These are phyloP conservation scores for Campylorhamphus procurvoides DNA, from an alignment of 2,113 vertebrate genomes.

Conservation along the genomic window DNA sequence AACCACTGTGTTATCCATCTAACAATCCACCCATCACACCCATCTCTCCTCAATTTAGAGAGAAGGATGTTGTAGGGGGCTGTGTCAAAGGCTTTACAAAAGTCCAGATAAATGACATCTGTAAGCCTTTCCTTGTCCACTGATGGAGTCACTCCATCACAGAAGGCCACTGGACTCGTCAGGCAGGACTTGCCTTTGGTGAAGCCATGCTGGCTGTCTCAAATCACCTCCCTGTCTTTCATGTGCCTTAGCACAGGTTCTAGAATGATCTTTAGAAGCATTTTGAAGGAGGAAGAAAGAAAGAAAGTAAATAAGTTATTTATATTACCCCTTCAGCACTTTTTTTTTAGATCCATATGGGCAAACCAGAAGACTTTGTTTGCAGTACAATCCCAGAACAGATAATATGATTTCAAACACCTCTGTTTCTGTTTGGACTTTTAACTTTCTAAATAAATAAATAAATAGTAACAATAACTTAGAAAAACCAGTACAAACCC, in stretches of 20 bases:
- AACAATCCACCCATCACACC: background rate
- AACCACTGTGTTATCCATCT: background rate
- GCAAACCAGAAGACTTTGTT: background rate
- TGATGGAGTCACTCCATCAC: background rate
- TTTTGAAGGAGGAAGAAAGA: background rate
- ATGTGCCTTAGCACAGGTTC: background rate
- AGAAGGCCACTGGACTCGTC: background rate
- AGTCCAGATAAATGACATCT: background rate
- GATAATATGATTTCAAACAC: background rate
- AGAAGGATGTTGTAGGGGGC: background rate
- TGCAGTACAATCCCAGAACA: background rate
- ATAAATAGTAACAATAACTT: background rate
- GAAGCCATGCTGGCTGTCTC: background rate
- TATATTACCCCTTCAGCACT: background rate
- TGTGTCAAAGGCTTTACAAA: background rate
- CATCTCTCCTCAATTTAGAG: background rate
- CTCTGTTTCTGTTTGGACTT: background rate
- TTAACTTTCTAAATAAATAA: background rate
- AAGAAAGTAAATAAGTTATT: background rate
- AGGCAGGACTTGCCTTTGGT: background rate
- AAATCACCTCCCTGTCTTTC: background rate
- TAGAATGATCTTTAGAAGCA: background rate
- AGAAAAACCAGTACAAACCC: background rate
- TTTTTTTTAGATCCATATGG: background rate
- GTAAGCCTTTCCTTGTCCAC: no score